Evolutionary conservation across 2,888 invertebrate genomes (phyloP).

Genomic region (Chromoteleia sp.): DNA sequence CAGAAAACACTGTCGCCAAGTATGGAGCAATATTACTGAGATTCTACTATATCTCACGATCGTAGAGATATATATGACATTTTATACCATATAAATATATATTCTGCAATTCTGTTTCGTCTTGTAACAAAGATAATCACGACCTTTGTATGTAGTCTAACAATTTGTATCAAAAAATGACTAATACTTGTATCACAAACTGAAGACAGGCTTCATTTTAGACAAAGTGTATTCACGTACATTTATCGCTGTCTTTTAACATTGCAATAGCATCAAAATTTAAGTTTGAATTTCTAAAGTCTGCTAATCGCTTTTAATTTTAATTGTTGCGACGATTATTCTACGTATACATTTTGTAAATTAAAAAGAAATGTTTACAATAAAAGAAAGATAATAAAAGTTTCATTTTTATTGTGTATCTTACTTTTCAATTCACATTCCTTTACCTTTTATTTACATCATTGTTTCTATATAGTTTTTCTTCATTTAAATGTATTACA

Average conservation of each 20-base stretch:
- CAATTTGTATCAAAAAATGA: slow-evolving; percentile 12
- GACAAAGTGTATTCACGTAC: neutral
- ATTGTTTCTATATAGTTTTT: neutral
- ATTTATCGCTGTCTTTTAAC: too few species aligned
- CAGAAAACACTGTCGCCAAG: neutral
- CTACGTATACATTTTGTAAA: too few species aligned
- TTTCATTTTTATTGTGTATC: too few species aligned
- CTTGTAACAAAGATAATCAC: neutral
- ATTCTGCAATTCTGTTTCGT: slow-evolving; percentile 17
- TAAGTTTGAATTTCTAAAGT: too few species aligned
- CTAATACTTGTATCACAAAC: slow-evolving; percentile 18
- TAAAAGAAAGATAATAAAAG: too few species aligned
- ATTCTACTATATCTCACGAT: neutral
- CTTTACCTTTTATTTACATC: neutral
- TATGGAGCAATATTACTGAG: neutral
- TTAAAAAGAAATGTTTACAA: too few species aligned
- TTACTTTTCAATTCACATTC: neutral
- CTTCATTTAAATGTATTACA: neutral
- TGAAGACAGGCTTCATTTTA: slow-evolving; percentile 18
- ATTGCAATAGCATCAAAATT: too few species aligned
- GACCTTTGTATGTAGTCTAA: neutral
- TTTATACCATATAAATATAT: neutral
- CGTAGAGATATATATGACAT: too few species aligned
- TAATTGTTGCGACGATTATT: too few species aligned
- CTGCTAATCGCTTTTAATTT: too few species aligned